Percentiles rank a stretch among this genome's conserved stretches.
These are phyloP conservation scores for Drosophila parabipectinata DNA, from an alignment of 1,140 invertebrate genomes.

Conservation along the genomic window DNA sequence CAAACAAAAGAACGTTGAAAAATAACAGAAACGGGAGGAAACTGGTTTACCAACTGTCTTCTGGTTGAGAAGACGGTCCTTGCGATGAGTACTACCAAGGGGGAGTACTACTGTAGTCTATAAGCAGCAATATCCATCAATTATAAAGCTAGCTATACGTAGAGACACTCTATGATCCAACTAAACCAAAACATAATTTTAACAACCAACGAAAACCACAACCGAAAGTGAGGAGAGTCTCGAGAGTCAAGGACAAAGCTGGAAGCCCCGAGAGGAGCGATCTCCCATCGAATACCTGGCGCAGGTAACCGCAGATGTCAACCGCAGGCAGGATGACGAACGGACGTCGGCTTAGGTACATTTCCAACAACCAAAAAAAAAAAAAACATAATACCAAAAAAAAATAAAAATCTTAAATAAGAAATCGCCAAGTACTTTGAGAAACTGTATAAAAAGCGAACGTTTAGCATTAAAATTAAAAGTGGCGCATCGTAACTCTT, in stretches of 20 bases:
- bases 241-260: conserved; percentile 31
- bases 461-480: conserved; percentile 60
- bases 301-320: conserved; percentile 43
- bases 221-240: conserved; percentile 28
- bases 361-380: conserved; percentile 34
- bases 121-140: conserved; percentile 47
- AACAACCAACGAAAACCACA: conserved; percentile 47
- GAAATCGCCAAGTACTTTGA: conserved; percentile 52
- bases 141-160: conserved; percentile 40
- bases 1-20: conserved; percentile 52
- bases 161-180: conserved; percentile 34
- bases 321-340: conserved; percentile 42
- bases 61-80: conserved; percentile 18
- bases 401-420: conserved; percentile 19
- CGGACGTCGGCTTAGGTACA: conserved; percentile 63
- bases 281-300: conserved; percentile 8
- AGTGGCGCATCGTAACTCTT: conserved; percentile 73
- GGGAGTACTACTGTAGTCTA: conserved; percentile 25
- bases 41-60: conserved; percentile 76
- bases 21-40: conserved; percentile 1
- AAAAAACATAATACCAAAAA: no score
- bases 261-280: conserved; percentile 19
- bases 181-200: conserved; percentile 58
- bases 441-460: conserved; percentile 49
- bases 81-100: conserved; percentile 6